Evolutionary conservation across 2,797 vertebrate species (phyloP).

Genomic region (Myotis myotis): DNA sequence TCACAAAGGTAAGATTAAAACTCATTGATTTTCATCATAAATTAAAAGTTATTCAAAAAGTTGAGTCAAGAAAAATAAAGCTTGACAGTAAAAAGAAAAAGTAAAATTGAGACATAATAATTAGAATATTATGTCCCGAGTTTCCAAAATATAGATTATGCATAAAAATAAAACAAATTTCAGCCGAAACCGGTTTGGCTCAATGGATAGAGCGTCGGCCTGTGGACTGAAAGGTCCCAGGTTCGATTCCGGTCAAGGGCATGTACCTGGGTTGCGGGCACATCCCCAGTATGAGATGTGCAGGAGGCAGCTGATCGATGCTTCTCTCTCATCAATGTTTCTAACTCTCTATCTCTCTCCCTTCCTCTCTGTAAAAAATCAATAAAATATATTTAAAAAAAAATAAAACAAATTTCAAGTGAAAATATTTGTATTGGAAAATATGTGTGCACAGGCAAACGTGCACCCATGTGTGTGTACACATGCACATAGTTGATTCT

Average conservation of each 20-base stretch:
- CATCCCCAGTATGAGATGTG: too few species aligned
- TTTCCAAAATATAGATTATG: background rate
- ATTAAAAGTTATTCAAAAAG: constrained; percentile 66
- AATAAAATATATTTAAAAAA: background rate
- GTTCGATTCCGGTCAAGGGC: too few species aligned
- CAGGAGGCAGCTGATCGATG: too few species aligned
- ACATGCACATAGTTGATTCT: background rate
- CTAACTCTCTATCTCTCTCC: too few species aligned
- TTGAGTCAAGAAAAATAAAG: constrained; percentile 51
- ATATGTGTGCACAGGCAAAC: background rate
- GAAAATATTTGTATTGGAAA: background rate
- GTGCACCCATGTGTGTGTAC: too few species aligned
- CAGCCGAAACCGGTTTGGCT: background rate
- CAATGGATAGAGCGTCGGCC: too few species aligned
- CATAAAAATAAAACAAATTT: background rate
- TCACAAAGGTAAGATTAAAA: constrained; percentile 65
- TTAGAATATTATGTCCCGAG: background rate
- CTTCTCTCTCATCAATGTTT: too few species aligned
- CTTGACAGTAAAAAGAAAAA: constrained; percentile 21
- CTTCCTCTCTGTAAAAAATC: too few species aligned
- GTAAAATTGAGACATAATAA: background rate
- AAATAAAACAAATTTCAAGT: background rate
- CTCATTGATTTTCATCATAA: constrained; percentile 60
- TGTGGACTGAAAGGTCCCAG: too few species aligned
- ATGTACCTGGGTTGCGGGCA: too few species aligned